Conservation (phyloP, 2,797 vertebrate genomes). For the Sebastiscus albofasciatus region DNA sequence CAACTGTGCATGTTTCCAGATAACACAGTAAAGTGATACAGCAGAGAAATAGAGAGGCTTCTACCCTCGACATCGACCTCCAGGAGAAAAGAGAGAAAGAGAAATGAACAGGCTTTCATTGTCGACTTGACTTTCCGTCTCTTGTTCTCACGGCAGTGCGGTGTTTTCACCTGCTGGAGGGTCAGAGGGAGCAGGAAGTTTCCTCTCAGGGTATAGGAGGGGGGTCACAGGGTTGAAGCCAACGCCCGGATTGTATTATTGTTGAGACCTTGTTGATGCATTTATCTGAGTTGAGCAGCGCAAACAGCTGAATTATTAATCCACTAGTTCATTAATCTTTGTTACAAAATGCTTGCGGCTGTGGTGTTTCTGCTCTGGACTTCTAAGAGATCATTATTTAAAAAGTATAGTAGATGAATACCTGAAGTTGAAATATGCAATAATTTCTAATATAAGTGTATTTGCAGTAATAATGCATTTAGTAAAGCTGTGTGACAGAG, state of each 20-base stretch:
- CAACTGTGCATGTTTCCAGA: not conserved
- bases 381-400: not conserved
- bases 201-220: slow-evolving; percentile 22
- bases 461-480: not conserved
- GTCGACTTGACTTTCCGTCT: slow-evolving; percentile 20
- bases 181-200: slow-evolving; percentile 21
- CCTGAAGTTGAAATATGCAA: not conserved
- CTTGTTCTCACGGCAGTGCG: slow-evolving; percentile 21
- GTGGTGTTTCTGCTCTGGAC: not conserved
- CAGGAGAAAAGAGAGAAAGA: slow-evolving; percentile 7
- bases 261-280: not conserved
- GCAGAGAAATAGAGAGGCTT: slow-evolving; percentile 18
- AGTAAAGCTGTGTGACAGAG: not conserved
- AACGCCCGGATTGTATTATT: slow-evolving; percentile 41
- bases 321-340: not conserved
- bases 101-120: slow-evolving; percentile 31
- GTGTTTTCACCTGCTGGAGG: slow-evolving; percentile 33
- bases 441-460: not conserved
- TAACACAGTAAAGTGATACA: slow-evolving; percentile 43
- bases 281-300: not conserved
- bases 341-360: not conserved
- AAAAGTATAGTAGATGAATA: not conserved
- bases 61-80: not conserved
- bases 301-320: slow-evolving; percentile 23
- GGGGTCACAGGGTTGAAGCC: slow-evolving; percentile 37